Evolutionary conservation across 2,888 invertebrate genomes (phyloP), one percentile per base, ranked within the genome.

Genomic region (Synergus umbraculus): DNA sequence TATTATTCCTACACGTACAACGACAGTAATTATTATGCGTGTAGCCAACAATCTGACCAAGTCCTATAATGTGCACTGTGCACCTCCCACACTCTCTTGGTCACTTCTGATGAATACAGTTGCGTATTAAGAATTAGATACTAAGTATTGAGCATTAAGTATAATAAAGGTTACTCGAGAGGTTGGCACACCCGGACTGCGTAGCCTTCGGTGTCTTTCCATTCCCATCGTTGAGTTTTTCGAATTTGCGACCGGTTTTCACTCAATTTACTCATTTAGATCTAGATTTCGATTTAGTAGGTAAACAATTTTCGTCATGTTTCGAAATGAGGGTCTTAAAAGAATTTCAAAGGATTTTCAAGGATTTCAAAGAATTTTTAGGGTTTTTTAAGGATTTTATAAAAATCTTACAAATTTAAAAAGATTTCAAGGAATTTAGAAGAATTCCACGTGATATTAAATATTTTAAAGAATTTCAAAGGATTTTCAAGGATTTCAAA

Each of bases 101-200:
- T 73, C 73, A 73, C 15, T 73, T 22, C 13, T 69, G 18, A 46
- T 8, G 13, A 44, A 5, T 22, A 29, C 69, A 69, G 69, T 29
- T 22, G 29, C 29, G 29, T 29, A 29, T 29, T 29, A 29, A 29
- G 29, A 1, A 29, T 29, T 29, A 54, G n/a, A n/a, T 54, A 54
- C n/a, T 54, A n/a, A 54, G 54, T 54, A 54, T 54, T 54, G n/a
- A 54, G 54, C n/a, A 54, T 54, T 29, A 29, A 29, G 29, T 54
- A 54, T 15, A 13, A n/a, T 65, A 69, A 69, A 69, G 46, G 69
- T 69, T 69, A 69, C 46, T 29, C 69, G 7, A 44, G 67, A 46
- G 69, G 46, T 69, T 69, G 69, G 69, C 69, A 69, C 69, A 69
- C 69, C 69, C 44, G 44, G 69, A 54, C 54, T 54, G 54, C 54